Evolutionary conservation across 2,113 vertebrate genomes (phyloP).

Genomic region (Amblyopsis rosae): DNA sequence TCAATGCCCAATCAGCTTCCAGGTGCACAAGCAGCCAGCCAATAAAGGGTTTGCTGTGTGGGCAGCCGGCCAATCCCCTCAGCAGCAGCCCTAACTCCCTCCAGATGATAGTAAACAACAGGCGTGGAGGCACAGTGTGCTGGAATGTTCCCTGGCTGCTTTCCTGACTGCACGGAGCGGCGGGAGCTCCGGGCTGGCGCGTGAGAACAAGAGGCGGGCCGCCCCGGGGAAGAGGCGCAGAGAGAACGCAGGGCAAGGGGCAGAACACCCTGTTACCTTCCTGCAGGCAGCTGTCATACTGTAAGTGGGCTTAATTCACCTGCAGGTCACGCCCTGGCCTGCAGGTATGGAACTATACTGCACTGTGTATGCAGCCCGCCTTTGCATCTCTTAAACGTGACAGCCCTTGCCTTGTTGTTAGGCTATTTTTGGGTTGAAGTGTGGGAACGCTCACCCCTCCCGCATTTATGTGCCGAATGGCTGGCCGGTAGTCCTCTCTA

Average conservation of each 20-base stretch:
- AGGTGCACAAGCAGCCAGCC: slow-evolving; percentile 24
- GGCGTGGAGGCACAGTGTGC: slow-evolving; percentile 54
- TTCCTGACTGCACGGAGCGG: not conserved
- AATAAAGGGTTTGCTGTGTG: slow-evolving; percentile 21
- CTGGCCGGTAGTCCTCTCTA: no score
- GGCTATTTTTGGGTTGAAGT: no score
- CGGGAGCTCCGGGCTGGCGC: slow-evolving; percentile 48
- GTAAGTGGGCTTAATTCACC: not conserved
- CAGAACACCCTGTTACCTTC: slow-evolving; percentile 21
- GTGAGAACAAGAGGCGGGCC: slow-evolving; percentile 58
- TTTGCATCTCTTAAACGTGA: no score
- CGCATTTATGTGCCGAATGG: no score
- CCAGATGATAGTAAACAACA: slow-evolving; percentile 61
- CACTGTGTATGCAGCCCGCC: no score
- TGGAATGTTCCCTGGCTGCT: slow-evolving; percentile 48
- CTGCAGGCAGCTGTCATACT: slow-evolving; percentile 5
- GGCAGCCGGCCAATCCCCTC: not conserved
- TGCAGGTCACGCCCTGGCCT: not conserved
- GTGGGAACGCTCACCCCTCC: no score
- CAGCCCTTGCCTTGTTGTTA: no score
- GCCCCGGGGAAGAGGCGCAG: not conserved
- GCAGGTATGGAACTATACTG: no score
- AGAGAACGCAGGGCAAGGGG: not conserved
- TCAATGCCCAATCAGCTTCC: slow-evolving; percentile 30
- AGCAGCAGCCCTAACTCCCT: slow-evolving; percentile 24